phyloP scores from a whole-genome alignment of 2,888 invertebrate genomes.

The Torymus texanus region DNA sequence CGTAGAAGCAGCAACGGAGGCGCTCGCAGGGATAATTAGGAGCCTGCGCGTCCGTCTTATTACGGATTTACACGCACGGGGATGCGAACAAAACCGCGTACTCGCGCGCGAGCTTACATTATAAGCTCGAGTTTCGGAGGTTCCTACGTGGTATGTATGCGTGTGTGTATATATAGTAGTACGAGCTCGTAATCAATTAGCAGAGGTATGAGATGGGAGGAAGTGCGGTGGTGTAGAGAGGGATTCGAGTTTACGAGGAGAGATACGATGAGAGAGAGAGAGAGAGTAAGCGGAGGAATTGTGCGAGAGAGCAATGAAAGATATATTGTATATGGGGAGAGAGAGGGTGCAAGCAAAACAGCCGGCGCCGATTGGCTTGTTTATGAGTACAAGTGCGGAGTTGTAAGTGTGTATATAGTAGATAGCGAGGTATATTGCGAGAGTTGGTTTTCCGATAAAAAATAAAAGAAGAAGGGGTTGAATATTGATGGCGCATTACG shows the following conservation, averaged over 20 bases:
- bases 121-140: constrained; percentile 18
- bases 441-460: not conserved
- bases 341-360: too few species aligned
- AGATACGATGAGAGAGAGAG: too few species aligned
- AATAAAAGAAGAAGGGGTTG: constrained; percentile 7
- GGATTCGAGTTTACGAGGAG: too few species aligned
- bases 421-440: not conserved
- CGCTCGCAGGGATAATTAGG: not conserved
- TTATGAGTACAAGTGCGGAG: not conserved
- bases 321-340: not conserved
- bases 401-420: too few species aligned
- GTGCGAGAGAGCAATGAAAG: constrained; percentile 16
- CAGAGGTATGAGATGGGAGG: constrained; percentile 25
- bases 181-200: constrained; percentile 49
- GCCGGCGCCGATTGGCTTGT: constrained; percentile 5
- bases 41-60: constrained; percentile 28
- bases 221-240: not conserved
- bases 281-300: constrained; percentile 4
- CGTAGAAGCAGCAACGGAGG: not conserved
- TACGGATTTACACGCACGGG: constrained; percentile 48
- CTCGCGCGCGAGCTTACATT: not conserved
- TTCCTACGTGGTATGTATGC: not conserved
- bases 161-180: not conserved
- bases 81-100: constrained; percentile 39
- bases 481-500: not conserved